Evolutionary conservation across 1,140 invertebrate species (phyloP), one percentile per base, ranked within the genome.

Genomic region (Bradysia coprophila): DNA sequence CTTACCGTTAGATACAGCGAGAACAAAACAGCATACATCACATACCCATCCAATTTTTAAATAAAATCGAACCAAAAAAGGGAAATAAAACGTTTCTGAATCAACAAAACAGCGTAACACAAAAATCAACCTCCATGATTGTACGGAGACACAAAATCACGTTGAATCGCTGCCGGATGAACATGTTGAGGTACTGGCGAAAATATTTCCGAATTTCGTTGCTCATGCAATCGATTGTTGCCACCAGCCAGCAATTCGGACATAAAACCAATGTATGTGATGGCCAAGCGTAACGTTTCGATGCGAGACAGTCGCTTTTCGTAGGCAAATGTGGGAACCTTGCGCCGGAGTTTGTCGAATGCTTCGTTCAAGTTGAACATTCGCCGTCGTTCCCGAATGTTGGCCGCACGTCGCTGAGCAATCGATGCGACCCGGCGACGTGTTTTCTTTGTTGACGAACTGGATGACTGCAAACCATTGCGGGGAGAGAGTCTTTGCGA

Each of bases 311-410:
- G 71, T 0, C 95, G 73, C 58, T 98, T 98, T 61, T 98, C 95
- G 54, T 97, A 98, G 1, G 95, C 94, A 60, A 99, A 98, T 1
- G 95, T 98, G 19, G 95, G 95, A 10, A 98, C 93, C 67, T 93
- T 92, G 49, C 87, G 68, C 10, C 88, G 66, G 21, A 94, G 62
- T 56, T 89, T 88, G 54, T 97, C 91, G 55, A 98, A 98, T 3
- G 93, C 93, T 56, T 94, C 90, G 59, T 98, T 98, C 8, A 98
- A 70, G 63, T 95, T 96, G 56, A 94, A 91, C 92, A 97, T 97
- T 48, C 94, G 69, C 37, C 91, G 71, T 42, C 93, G 64, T 59
- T 98, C 93, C 0, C 93, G 74, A 46, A 96, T 92, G 62, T 95
- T 96, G 13, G 92, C 92, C 0, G 91, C 90, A 42, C 87, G 67